phyloP scores from a whole-genome alignment of 2,113 vertebrate species.

The Sterrhoptilus dennistouni region DNA sequence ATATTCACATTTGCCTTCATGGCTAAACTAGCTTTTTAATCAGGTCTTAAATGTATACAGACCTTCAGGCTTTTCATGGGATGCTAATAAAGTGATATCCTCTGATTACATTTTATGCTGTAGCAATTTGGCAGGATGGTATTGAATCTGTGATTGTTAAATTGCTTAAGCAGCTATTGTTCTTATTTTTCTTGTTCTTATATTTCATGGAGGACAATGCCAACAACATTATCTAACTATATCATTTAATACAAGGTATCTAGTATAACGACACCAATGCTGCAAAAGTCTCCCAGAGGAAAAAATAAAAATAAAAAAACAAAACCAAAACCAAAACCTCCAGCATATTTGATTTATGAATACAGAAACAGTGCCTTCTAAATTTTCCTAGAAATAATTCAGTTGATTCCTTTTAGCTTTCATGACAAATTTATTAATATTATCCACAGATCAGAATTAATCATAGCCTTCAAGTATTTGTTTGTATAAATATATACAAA shows the following conservation, averaged over 20 bases:
- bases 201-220: too few species aligned
- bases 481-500: background rate
- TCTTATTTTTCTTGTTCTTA: background rate
- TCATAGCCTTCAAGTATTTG: background rate
- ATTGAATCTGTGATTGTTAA: background rate
- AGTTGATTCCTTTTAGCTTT: background rate
- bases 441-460: background rate
- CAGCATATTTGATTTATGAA: background rate
- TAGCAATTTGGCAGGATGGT: background rate
- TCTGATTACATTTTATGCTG: background rate
- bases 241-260: too few species aligned
- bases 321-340: too few species aligned
- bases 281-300: too few species aligned
- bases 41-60: background rate
- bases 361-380: background rate
- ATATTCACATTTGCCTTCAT: background rate
- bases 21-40: background rate
- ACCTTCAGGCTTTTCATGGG: background rate
- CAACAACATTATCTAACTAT: too few species aligned
- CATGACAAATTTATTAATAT: background rate
- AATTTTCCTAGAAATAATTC: background rate
- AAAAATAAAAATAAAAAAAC: too few species aligned
- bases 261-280: too few species aligned
- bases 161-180: background rate
- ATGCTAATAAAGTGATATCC: background rate